These are phyloP conservation scores for Sarcophaga carnaria DNA, from an alignment of 2,888 invertebrate genomes.

Conservation along the genomic window DNA sequence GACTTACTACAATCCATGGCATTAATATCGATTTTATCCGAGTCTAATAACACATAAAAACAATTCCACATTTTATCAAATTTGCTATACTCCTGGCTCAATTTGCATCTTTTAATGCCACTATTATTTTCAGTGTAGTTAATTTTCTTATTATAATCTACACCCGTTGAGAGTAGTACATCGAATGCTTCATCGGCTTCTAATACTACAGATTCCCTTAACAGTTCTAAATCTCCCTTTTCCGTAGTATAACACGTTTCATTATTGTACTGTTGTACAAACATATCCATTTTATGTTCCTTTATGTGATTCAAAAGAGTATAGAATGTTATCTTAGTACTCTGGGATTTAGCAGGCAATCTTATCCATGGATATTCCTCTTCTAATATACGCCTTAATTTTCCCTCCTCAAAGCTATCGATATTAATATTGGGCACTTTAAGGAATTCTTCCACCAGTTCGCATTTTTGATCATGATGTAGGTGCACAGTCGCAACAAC, in stretches of 20 bases:
- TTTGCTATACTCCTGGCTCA: slow-evolving; percentile 82
- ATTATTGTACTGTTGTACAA: slow-evolving; percentile 82
- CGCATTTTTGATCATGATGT: slow-evolving; percentile 68
- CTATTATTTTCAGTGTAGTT: slow-evolving; percentile 46
- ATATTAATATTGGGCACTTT: slow-evolving; percentile 75
- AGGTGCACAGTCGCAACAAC: slow-evolving; percentile 77
- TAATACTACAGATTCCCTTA: slow-evolving; percentile 82
- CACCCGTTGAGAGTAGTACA: slow-evolving; percentile 83
- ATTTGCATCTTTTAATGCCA: slow-evolving; percentile 75
- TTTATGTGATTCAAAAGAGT: slow-evolving; percentile 83
- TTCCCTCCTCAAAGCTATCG: slow-evolving; percentile 80
- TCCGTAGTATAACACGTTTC: slow-evolving; percentile 74
- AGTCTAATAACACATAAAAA: slow-evolving; percentile 84
- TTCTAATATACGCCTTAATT: slow-evolving; percentile 76
- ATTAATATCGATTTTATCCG: slow-evolving; percentile 85
- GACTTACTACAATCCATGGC: slow-evolving; percentile 85
- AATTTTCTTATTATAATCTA: slow-evolving; percentile 81
- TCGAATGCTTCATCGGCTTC: slow-evolving; percentile 83
- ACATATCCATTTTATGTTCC: slow-evolving; percentile 84
- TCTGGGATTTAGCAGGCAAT: slow-evolving; percentile 71
- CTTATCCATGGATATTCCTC: slow-evolving; percentile 75
- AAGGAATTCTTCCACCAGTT: slow-evolving; percentile 76
- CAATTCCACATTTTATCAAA: slow-evolving; percentile 85
- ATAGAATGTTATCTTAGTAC: slow-evolving; percentile 77
- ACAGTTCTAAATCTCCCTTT: slow-evolving; percentile 74